Base-by-base conservation (phyloP, 2,113 vertebrate genomes). In the Alexandromys fortis region DNA sequence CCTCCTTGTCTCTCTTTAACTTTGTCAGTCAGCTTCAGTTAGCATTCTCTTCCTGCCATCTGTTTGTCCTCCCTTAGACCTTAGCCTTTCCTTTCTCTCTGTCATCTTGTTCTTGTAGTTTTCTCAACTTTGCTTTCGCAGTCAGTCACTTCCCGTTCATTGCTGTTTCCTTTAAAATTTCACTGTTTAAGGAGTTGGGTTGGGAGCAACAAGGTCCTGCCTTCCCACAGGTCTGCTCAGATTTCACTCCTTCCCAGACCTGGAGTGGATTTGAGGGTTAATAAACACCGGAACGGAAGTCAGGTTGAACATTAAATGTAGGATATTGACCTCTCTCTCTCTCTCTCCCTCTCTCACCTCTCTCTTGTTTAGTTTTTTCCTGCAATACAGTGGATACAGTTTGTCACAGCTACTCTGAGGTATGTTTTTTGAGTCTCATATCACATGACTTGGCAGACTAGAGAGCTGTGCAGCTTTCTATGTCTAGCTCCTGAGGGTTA, bases 321-420 rank as follows among this genome's bases (percentile, higher is more conserved):
- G 89, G 87, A 93, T 49, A 6, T 5, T 81, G 86, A 49, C n/a
- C 92, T 35, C 77, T n/a, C 49, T 76, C 75, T 91, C 49, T 42
- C 22, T 89, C 49, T 96, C 49, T 42, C 22, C 86, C 49, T 52
- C 49, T 52, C 49, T 52, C 49, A 12, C 6, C 92, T 33, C 52
- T 42, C 13, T 89, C 49, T 96, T 68, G 55, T 79, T 13, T 98
- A 98, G 98, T 88, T 98, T 55, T 98, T 98, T 85, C 96, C 97
- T 47, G 97, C 96, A 73, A 75, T 98, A 35, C 98, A 98, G 7
- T 99, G 98, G 98, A 99, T 99, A 38, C 98, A 99, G 90, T 98
- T 98, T 97, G 92, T 98, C 92, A 98, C 98, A 98, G 98, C 98
- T 86, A 92, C 97, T 95, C 96, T 99, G 91, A 99, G 98, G 98